Conservation (phyloP, 2,797 vertebrate genomes). For the Graptemys geographica region DNA sequence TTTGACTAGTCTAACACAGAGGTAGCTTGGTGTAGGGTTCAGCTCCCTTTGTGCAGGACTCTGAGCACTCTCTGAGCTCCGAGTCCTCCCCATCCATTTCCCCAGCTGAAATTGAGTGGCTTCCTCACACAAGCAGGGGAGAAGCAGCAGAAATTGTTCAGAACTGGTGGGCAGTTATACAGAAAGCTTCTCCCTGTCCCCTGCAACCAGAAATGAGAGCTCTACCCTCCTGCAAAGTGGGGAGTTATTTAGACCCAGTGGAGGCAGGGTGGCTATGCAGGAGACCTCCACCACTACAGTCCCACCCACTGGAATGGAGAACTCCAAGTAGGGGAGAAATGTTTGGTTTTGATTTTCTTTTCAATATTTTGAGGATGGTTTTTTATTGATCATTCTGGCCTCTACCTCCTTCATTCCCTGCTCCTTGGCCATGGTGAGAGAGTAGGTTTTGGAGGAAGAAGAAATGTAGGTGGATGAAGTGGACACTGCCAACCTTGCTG, state of each 20-base stretch:
- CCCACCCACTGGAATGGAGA: not conserved
- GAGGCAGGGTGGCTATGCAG: not conserved
- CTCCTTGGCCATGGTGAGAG: not conserved
- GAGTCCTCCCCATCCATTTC: not conserved
- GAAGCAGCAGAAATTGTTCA: not conserved
- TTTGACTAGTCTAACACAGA: not conserved
- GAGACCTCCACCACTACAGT: not conserved
- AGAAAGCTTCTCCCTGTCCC: not conserved
- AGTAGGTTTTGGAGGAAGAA: not conserved
- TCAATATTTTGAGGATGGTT: not conserved
- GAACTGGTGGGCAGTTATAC: not conserved
- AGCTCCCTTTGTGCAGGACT: not conserved
- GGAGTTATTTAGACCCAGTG: not conserved
- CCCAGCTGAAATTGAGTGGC: not conserved
- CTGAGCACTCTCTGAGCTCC: not conserved
- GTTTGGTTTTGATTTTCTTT: not conserved
- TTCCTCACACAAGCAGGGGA: not conserved
- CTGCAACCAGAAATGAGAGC: not conserved
- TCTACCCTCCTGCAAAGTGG: not conserved
- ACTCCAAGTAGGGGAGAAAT: not conserved
- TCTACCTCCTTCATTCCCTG: not conserved
- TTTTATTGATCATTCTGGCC: not conserved
- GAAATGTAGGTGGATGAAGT: not conserved
- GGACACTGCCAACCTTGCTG: not conserved
- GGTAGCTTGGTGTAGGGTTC: not conserved